Conservation (phyloP, 2,113 vertebrate genomes). For the Morone chrysops region DNA sequence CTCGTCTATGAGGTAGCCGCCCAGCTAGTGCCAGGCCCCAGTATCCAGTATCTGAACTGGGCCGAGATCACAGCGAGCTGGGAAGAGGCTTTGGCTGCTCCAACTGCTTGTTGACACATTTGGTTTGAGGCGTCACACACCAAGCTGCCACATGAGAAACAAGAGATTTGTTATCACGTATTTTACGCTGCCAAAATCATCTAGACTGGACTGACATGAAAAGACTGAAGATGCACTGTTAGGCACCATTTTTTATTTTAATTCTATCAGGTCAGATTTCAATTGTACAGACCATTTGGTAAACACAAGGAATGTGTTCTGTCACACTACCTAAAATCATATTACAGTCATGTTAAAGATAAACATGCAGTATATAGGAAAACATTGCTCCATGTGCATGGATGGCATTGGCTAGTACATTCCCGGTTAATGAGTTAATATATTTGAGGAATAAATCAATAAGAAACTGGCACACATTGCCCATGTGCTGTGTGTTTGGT, state of each 20-base stretch:
- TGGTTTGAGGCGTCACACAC: constrained; percentile 53
- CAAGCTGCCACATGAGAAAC: constrained; percentile 39
- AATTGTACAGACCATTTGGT: not conserved
- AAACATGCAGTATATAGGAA: not conserved
- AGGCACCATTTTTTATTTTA: not conserved
- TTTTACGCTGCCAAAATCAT: constrained; percentile 18
- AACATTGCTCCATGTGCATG: not conserved
- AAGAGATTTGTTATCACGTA: constrained; percentile 17
- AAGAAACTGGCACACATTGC: not conserved
- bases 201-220: constrained; percentile 8
- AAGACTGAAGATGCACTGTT: not conserved
- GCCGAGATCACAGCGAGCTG: constrained; percentile 63
- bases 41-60: constrained; percentile 72
- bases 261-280: constrained; percentile 9
- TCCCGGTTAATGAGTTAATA: not conserved
- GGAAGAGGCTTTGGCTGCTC: constrained; percentile 48
- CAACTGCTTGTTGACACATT: constrained; percentile 55
- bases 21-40: constrained; percentile 43
- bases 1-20: constrained; percentile 59
- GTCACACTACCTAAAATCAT: not conserved
- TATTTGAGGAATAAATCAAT: not conserved
- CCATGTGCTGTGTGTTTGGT: no score
- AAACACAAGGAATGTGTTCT: constrained; percentile 2
- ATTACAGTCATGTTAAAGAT: not conserved
- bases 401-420: constrained; percentile 2